phyloP scores from a whole-genome alignment of 2,888 invertebrate species.

The Mechanitis messenoides region DNA sequence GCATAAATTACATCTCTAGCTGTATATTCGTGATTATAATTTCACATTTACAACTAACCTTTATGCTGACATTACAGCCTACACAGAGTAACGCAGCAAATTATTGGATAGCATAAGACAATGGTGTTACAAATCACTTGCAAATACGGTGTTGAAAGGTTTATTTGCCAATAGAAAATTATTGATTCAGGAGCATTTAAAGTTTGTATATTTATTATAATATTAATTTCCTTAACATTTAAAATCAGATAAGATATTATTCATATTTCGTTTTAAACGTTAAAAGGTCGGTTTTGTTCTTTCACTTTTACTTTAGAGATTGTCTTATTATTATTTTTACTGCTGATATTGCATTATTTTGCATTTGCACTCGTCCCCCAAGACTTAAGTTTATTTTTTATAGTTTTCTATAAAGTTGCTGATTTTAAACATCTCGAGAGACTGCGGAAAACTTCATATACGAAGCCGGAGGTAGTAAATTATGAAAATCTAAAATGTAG shows the following conservation, averaged over 20 bases:
- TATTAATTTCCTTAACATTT: no score
- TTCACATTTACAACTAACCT: slow-evolving; percentile 1
- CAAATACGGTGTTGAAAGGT: slow-evolving; percentile 9
- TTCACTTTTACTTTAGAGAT: no score
- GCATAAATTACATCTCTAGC: background rate
- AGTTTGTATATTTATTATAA: background rate
- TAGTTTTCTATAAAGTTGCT: slow-evolving; percentile 20
- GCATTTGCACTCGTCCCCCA: no score
- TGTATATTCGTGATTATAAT: slow-evolving; percentile 2
- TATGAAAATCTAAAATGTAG: slow-evolving; percentile 27
- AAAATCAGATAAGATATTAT: no score
- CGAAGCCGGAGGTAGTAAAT: slow-evolving; percentile 26
- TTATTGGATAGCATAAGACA: slow-evolving; percentile 17
- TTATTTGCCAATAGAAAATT: slow-evolving; percentile 6
- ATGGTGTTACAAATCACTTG: slow-evolving; percentile 24
- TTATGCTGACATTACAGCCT: background rate
- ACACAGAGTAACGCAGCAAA: slow-evolving; percentile 4
- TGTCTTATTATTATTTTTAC: no score
- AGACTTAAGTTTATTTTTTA: background rate
- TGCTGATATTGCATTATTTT: no score
- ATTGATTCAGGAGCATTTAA: background rate
- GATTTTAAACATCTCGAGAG: slow-evolving; percentile 22
- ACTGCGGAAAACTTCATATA: slow-evolving; percentile 22
- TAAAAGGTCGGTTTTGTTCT: no score
- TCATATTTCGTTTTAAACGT: no score